A percentile compares a stretch with the other conserved stretches of the same genome.
These are phyloP conservation scores for Paracentrotus lividus DNA, from an alignment of 53 echinoderm and acorn worm species.

Conservation along the genomic window DNA sequence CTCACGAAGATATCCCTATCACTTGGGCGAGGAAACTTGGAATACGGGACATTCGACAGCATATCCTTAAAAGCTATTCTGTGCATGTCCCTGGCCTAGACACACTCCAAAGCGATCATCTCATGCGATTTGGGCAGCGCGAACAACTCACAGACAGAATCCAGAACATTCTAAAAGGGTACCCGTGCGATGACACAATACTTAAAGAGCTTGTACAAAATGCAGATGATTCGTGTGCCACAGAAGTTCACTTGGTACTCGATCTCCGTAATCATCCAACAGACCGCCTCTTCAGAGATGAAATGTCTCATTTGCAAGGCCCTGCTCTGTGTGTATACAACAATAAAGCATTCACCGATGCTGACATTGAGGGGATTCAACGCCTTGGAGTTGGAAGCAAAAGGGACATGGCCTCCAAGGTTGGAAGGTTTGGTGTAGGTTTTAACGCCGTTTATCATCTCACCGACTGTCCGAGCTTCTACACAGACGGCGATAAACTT, in stretches of 20 bases:
- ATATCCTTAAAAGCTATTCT: slow-evolving; percentile 50
- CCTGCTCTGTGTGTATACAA: slow-evolving; percentile 90
- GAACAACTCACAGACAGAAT: slow-evolving; percentile 81
- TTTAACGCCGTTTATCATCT: slow-evolving; percentile 94
- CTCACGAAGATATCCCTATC: slow-evolving; percentile 66
- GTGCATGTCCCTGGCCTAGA: neutral
- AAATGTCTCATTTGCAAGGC: slow-evolving; percentile 70
- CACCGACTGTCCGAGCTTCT: slow-evolving; percentile 92
- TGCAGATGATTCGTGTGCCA: slow-evolving; percentile 74
- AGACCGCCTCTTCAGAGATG: slow-evolving; percentile 45
- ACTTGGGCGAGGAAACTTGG: slow-evolving; percentile 64
- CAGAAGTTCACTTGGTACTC: slow-evolving; percentile 66
- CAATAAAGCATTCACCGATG: slow-evolving; percentile 80
- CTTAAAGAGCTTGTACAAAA: slow-evolving; percentile 78
- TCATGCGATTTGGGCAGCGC: slow-evolving; percentile 74
- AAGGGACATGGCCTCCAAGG: slow-evolving; percentile 68
- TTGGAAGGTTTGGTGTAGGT: slow-evolving; percentile 93
- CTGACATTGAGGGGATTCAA: slow-evolving; percentile 88
- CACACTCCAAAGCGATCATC: neutral
- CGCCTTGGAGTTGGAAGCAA: slow-evolving; percentile 89
- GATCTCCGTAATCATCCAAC: slow-evolving; percentile 52
- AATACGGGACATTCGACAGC: slow-evolving; percentile 68
- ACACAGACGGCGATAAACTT: slow-evolving; percentile 73
- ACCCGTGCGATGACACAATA: slow-evolving; percentile 76
- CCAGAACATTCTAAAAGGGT: slow-evolving; percentile 74